These are phyloP conservation scores for Tipula unca DNA, from an alignment of 2,888 invertebrate genomes.

Conservation along the genomic window DNA sequence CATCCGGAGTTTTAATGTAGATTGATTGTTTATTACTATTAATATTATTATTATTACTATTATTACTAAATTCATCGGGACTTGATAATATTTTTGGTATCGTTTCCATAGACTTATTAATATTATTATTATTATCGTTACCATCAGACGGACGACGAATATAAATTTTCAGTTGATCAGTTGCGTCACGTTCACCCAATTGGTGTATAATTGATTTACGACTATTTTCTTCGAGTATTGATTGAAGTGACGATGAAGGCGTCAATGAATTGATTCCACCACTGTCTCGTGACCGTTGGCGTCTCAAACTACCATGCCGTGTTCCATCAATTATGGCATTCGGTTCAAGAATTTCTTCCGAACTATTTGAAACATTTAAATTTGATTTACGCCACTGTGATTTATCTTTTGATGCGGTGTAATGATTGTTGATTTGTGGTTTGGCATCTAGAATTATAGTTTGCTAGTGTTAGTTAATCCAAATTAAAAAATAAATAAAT, in stretches of 20 bases:
- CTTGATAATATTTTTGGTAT: slow-evolving; percentile 19
- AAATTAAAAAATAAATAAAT: no score
- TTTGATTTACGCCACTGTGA: slow-evolving; percentile 68
- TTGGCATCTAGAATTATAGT: slow-evolving; percentile 21
- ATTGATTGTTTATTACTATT: slow-evolving; percentile 45
- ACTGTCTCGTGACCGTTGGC: slow-evolving; percentile 48
- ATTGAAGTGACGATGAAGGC: slow-evolving; percentile 44
- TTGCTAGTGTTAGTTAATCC: slow-evolving; percentile 22
- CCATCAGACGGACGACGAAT: slow-evolving; percentile 45
- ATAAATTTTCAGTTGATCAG: slow-evolving; percentile 52
- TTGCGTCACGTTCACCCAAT: slow-evolving; percentile 44
- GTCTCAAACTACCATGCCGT: slow-evolving; percentile 49
- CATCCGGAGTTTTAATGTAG: slow-evolving; percentile 36
- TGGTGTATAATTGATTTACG: slow-evolving; percentile 49
- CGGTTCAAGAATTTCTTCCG: slow-evolving; percentile 45
- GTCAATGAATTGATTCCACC: slow-evolving; percentile 29
- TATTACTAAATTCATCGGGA: slow-evolving; percentile 16
- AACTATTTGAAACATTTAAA: slow-evolving; percentile 51
- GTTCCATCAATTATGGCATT: slow-evolving; percentile 41
- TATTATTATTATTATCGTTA: slow-evolving; percentile 20
- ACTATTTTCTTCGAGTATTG: slow-evolving; percentile 56
- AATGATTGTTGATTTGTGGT: slow-evolving; percentile 21
- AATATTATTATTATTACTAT: background rate
- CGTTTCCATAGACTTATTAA: slow-evolving; percentile 21
- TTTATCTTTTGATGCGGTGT: slow-evolving; percentile 47